Evolutionary conservation across 2,888 invertebrate species (phyloP).

Genomic region (Iphiclides podalirius): DNA sequence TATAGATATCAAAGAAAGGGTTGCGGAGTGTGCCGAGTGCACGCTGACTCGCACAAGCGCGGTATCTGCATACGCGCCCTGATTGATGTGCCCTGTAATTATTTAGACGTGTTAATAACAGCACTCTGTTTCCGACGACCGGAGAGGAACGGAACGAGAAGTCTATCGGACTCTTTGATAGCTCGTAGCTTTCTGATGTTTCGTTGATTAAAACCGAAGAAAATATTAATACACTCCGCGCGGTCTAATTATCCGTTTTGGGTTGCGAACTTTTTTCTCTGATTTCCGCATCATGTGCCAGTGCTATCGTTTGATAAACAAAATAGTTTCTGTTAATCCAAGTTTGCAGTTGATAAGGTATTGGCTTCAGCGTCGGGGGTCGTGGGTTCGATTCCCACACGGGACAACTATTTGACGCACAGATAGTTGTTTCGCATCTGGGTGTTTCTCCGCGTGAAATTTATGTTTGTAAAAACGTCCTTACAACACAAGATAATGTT

Average conservation of each 20-base stretch:
- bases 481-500: too few species aligned
- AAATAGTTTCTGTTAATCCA: not conserved
- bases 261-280: constrained; percentile 38
- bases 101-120: constrained; percentile 80
- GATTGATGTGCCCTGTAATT: constrained; percentile 81
- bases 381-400: too few species aligned
- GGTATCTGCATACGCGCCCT: constrained; percentile 76
- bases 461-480: too few species aligned
- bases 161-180: constrained; percentile 74
- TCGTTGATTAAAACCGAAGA: constrained; percentile 71
- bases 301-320: constrained; percentile 25
- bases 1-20: constrained; percentile 77
- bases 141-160: constrained; percentile 79
- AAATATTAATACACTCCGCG: constrained; percentile 52
- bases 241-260: constrained; percentile 45
- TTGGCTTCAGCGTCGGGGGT: too few species aligned
- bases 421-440: too few species aligned
- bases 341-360: constrained; percentile 20
- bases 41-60: constrained; percentile 77
- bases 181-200: constrained; percentile 74
- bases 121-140: constrained; percentile 78
- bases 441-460: too few species aligned
- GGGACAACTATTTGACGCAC: too few species aligned
- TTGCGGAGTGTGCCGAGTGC: constrained; percentile 70
- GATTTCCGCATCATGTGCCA: constrained; percentile 12